Evolutionary conservation across 2,113 vertebrate species (phyloP).

Genomic region (Sterrhoptilus dennistouni): DNA sequence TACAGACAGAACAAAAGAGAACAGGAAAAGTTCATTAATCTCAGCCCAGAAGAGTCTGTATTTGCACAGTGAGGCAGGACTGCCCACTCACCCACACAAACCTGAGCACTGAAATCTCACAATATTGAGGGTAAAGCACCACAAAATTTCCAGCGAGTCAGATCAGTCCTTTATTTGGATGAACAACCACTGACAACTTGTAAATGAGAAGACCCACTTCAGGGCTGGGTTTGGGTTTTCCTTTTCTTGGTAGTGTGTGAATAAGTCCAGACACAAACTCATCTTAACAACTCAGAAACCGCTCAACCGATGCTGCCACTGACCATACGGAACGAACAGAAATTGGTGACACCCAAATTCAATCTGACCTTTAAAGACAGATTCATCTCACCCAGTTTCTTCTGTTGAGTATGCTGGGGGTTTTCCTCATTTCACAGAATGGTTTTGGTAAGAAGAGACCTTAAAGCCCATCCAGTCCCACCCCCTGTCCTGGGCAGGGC

Average conservation of each 20-base stretch:
- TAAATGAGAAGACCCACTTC: not conserved
- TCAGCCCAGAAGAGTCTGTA: not conserved
- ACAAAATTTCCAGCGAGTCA: slow-evolving; percentile 49
- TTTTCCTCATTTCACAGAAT: not conserved
- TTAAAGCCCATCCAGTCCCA: not conserved
- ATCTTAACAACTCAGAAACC: not conserved
- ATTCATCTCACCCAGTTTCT: not conserved
- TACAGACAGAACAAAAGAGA: slow-evolving; percentile 7
- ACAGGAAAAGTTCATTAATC: not conserved
- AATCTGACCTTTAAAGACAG: not conserved
- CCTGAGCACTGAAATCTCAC: not conserved
- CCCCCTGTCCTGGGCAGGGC: not conserved
- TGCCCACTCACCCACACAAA: slow-evolving; percentile 45
- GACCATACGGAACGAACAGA: not conserved
- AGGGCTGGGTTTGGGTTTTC: not conserved
- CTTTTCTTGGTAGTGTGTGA: not conserved
- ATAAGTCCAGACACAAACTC: slow-evolving; percentile 14
- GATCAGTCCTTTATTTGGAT: slow-evolving; percentile 30
- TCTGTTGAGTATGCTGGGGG: not conserved
- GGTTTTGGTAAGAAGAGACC: not conserved
- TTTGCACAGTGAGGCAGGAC: not conserved
- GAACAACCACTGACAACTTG: not conserved
- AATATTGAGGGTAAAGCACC: slow-evolving; percentile 1
- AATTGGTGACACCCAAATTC: not conserved
- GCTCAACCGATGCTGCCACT: not conserved